Base-by-base conservation (phyloP, 2,797 vertebrate genomes). In the Sarcoramphus papa region DNA sequence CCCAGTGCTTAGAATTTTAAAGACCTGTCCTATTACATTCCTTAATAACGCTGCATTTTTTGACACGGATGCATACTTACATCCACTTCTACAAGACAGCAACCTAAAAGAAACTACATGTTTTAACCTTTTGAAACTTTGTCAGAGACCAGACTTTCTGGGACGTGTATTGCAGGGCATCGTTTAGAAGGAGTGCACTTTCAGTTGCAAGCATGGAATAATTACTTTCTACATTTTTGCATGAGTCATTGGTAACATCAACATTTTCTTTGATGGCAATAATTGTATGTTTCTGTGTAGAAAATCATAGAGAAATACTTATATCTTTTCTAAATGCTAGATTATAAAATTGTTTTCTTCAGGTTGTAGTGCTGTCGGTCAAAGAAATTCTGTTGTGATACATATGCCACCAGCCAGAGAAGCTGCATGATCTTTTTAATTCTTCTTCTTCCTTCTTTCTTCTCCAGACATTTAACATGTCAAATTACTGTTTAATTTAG, bases 61-160 rank as follows among this genome's bases (percentile, higher is more conserved):
- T 53, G 8, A 37, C 12, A 41, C 5, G 37, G 12, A 24, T 77
- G 6, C 7, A 8, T 76, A 25, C 31, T 48, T 85, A 9, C 16
- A 76, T 51, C 50, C 10, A 40, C 23, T 64, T 85, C 40, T 72
- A 37, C 11, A 23, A 63, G 60, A 73, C 41, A 80, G 7, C 8
- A 68, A 16, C 40, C 50, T 50, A 43, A 67, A 92, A 85, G 63
- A 78, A 67, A 53, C 12, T 20, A 14, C 1, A 1, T 37, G 7
- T 57, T 80, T 95, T 65, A 80, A 63, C n/a, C 4, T 40, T 77
- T 33, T 23, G 40, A 82, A 93, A 82, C 41, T 64, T 92, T 68
- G 5, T 56, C 51, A 72, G 59, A 81, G 63, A 70, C 31, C 7
- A 56, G 27, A 56, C 14, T 75, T 94, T 57, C 17, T 84, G 63